A percentile compares a stretch with the other conserved stretches of the same genome.
Evolutionary conservation across 1,140 invertebrate genomes (phyloP).

Genomic region (Pseudoatta argentina): DNA sequence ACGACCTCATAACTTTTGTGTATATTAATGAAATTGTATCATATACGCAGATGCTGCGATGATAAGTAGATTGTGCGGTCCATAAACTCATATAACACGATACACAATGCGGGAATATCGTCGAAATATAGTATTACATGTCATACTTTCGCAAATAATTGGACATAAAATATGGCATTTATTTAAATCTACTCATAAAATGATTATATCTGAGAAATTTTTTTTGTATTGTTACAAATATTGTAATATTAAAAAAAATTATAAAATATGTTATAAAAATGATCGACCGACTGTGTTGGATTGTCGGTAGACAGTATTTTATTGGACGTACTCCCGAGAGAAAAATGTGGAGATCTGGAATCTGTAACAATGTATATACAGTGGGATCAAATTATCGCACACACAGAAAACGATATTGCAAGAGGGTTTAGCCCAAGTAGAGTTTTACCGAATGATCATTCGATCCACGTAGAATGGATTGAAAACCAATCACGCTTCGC

Average conservation of each 20-base stretch:
- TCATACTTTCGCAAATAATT: not conserved
- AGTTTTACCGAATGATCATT: constrained; percentile 73
- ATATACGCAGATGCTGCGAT: not conserved
- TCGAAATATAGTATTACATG: not conserved
- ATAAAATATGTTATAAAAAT: not conserved
- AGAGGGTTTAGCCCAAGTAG: constrained; percentile 38
- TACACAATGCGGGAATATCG: not conserved
- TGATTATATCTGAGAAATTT: too few relatives aligned
- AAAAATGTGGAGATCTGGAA: constrained; percentile 41
- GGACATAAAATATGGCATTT: not conserved
- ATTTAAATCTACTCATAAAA: not conserved
- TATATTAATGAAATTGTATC: constrained; percentile 33
- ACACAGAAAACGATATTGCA: constrained; percentile 50
- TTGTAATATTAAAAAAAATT: not conserved
- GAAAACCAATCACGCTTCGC: constrained; percentile 81
- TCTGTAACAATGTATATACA: constrained; percentile 69
- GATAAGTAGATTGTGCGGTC: constrained; percentile 24
- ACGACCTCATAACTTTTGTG: constrained; percentile 26
- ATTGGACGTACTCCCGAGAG: constrained; percentile 4
- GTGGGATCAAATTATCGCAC: constrained; percentile 66
- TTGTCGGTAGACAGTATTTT: constrained; percentile 29
- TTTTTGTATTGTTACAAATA: not conserved
- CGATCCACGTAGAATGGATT: constrained; percentile 81
- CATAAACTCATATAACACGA: constrained; percentile 15
- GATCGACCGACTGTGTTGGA: not conserved